These are phyloP conservation scores for Diadumene lineata DNA, from an alignment of 92 coral and sea anemone genomes.

Conservation along the genomic window DNA sequence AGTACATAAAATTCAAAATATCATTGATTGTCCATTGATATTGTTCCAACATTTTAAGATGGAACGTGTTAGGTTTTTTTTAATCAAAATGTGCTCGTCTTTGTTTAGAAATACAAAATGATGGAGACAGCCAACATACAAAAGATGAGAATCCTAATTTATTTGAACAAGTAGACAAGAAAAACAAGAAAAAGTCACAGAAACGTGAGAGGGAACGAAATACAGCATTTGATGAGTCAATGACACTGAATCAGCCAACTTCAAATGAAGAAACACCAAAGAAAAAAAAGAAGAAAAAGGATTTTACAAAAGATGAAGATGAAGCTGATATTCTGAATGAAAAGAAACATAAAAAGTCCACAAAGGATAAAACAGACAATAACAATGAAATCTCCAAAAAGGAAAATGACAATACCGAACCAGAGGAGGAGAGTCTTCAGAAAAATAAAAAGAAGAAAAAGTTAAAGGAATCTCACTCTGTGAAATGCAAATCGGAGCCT, in stretches of 20 bases:
- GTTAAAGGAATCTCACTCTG: not conserved
- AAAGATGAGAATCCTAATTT: not conserved
- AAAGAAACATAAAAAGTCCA: too few relatives aligned
- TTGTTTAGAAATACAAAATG: not conserved
- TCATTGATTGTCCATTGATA: not conserved
- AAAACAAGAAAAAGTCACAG: slow-evolving; percentile 29
- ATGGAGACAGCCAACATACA: not conserved
- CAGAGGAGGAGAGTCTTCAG: not conserved
- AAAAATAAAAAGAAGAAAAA: not conserved
- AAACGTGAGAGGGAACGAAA: slow-evolving; percentile 7
- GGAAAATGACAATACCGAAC: not conserved
- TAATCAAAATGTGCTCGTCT: too few relatives aligned
- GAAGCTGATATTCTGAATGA: too few relatives aligned
- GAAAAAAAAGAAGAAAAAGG: slow-evolving; percentile 16
- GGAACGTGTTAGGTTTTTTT: not conserved
- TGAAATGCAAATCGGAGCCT: not conserved
- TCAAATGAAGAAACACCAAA: not conserved
- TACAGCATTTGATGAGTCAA: not conserved
- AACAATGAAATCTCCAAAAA: too few relatives aligned
- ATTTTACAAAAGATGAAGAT: not conserved
- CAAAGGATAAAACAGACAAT: too few relatives aligned
- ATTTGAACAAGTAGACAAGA: not conserved
- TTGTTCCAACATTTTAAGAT: not conserved
- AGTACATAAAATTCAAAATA: not conserved
- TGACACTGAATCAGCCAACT: not conserved